Percentiles rank a stretch among this genome's conserved stretches.
phyloP scores from a whole-genome alignment of 1,140 invertebrate genomes.

The Penaeus vannamei region DNA sequence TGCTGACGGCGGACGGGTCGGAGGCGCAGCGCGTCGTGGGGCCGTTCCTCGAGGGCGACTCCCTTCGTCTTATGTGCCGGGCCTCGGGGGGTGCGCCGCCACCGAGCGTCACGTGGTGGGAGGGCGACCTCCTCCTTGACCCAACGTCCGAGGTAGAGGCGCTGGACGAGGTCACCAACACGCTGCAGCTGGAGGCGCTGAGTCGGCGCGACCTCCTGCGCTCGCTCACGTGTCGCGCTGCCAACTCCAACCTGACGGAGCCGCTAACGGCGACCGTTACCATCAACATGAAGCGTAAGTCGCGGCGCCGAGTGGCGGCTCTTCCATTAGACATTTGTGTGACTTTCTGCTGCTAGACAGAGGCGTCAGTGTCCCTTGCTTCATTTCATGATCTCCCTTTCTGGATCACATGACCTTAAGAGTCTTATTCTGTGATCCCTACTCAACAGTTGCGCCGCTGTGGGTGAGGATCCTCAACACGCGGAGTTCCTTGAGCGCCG shows the following conservation, averaged over 20 bases:
- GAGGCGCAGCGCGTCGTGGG: constrained; percentile 84
- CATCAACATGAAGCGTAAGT: constrained; percentile 71
- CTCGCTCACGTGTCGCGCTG: constrained; percentile 69
- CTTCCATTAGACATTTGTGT: too few species aligned
- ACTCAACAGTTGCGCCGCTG: constrained; percentile 47
- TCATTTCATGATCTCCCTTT: not conserved
- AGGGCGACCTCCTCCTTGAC: constrained; percentile 54
- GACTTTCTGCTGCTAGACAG: too few species aligned
- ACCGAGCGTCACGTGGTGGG: constrained; percentile 84
- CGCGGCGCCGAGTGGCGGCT: not conserved
- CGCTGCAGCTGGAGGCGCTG: constrained; percentile 47
- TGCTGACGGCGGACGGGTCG: constrained; percentile 85
- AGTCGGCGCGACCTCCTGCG: constrained; percentile 60
- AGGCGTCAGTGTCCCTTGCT: not conserved
- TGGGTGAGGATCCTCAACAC: constrained; percentile 33
- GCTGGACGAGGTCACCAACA: constrained; percentile 49
- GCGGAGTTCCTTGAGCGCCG: constrained; percentile 82
- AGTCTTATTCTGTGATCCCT: not conserved
- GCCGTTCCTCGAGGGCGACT: constrained; percentile 83
- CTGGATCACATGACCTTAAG: not conserved
- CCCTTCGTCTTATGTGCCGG: constrained; percentile 79
- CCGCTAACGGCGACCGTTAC: constrained; percentile 74
- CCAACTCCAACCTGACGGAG: constrained; percentile 87
- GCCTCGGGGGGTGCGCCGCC: constrained; percentile 85
- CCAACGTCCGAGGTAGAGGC: constrained; percentile 48